phyloP scores from a whole-genome alignment of 1,140 invertebrate genomes.

The Papilio polyxenes region DNA sequence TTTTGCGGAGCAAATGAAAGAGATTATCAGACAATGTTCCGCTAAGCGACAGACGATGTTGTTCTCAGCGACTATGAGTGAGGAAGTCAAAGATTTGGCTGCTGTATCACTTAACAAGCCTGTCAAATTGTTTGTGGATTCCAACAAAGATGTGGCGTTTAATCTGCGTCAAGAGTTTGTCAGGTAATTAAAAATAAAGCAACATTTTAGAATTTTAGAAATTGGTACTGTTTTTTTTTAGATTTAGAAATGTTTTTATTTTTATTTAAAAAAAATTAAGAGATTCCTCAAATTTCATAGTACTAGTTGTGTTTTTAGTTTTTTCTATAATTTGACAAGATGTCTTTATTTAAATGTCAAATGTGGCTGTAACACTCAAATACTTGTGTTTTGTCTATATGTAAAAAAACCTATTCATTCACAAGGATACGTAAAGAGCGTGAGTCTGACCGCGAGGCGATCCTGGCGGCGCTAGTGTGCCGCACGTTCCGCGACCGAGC shows the following conservation, averaged over 20 bases:
- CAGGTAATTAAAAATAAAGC: slow-evolving; percentile 77
- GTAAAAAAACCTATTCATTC: not conserved
- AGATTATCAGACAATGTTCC: slow-evolving; percentile 95
- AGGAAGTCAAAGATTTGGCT: slow-evolving; percentile 96
- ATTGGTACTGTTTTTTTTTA: too few species aligned
- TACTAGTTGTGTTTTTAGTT: too few species aligned
- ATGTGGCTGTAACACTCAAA: too few species aligned
- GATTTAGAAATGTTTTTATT: too few species aligned
- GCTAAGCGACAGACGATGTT: slow-evolving; percentile 97
- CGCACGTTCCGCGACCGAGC: slow-evolving; percentile 95
- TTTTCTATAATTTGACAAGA: too few species aligned
- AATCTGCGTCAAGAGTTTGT: slow-evolving; percentile 98
- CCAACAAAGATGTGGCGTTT: slow-evolving; percentile 96
- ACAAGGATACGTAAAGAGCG: slow-evolving; percentile 80
- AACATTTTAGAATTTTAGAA: not conserved
- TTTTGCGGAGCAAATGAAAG: slow-evolving; percentile 99
- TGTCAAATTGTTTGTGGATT: slow-evolving; percentile 96
- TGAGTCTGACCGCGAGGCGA: slow-evolving; percentile 94
- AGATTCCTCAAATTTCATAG: too few species aligned
- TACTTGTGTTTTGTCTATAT: too few species aligned
- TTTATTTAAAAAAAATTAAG: too few species aligned
- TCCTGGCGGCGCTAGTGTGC: slow-evolving; percentile 94
- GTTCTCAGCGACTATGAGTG: slow-evolving; percentile 99
- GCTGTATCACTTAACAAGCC: slow-evolving; percentile 95
- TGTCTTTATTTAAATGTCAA: too few species aligned